Percentiles rank a stretch among this genome's conserved stretches.
These are phyloP conservation scores for Stegana nigrithorax DNA, from an alignment of 2,888 invertebrate genomes.

Conservation along the genomic window DNA sequence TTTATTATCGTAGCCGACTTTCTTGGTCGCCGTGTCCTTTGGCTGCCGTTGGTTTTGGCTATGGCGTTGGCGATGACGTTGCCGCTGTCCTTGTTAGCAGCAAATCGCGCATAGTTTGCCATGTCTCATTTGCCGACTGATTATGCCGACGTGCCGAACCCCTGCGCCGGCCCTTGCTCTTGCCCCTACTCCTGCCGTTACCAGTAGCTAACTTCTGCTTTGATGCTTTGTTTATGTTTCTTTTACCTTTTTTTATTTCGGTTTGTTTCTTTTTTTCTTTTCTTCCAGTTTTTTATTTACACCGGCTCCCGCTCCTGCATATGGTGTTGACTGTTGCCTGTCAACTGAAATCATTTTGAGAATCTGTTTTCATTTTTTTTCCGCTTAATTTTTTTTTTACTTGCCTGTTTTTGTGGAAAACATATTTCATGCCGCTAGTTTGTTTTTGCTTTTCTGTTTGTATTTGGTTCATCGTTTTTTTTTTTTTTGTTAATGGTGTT, in stretches of 20 bases:
- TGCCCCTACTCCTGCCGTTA: not conserved
- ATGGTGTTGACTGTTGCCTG: conserved; percentile 51
- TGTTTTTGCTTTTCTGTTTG: not conserved
- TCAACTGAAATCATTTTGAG: conserved; percentile 49
- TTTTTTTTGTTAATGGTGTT: not conserved
- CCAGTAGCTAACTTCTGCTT: not conserved
- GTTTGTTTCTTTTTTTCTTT: conserved; percentile 8
- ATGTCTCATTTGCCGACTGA: not conserved
- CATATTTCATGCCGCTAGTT: not conserved
- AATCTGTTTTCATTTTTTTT: conserved; percentile 18
- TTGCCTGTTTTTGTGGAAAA: not conserved
- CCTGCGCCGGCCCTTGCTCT: not conserved
- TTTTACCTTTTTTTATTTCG: conserved; percentile 3
- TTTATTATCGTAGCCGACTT: too few relatives aligned
- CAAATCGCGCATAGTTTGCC: too few relatives aligned
- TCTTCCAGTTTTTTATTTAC: too few relatives aligned
- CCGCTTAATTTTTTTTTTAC: not conserved
- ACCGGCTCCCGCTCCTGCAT: conserved; percentile 25
- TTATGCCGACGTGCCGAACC: not conserved
- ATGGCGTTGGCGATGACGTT: too few relatives aligned
- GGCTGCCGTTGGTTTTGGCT: too few relatives aligned
- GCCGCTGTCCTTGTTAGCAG: not conserved
- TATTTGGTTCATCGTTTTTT: not conserved
- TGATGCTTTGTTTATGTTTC: not conserved
- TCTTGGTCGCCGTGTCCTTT: too few relatives aligned